phyloP scores from a whole-genome alignment of 30 jellyfish, hydroid and myxozoan genomes.

The Chrysaora quinquecirrha region DNA sequence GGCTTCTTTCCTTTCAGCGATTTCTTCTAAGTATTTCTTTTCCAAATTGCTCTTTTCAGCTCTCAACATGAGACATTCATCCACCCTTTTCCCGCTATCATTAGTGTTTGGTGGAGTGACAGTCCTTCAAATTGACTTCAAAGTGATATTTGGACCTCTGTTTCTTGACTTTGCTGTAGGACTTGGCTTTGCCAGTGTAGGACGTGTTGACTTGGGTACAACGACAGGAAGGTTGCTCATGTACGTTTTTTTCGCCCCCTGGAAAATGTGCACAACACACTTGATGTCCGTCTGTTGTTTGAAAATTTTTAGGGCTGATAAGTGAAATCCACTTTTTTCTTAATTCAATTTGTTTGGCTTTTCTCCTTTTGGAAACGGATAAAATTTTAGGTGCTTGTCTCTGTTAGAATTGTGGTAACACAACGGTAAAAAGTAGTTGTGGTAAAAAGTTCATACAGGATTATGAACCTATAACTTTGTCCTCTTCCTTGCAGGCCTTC shows the following conservation, averaged over 20 bases:
- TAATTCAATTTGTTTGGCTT: not conserved
- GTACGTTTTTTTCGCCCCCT: constrained; percentile 17
- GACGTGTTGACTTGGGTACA: constrained; percentile 32
- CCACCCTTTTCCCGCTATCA: too few species aligned
- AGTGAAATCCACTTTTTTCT: constrained; percentile 44
- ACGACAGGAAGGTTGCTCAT: constrained; percentile 12
- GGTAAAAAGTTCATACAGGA: too few species aligned
- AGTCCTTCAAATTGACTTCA: not conserved
- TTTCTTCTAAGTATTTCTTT: too few species aligned
- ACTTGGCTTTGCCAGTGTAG: not conserved
- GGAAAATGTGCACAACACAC: constrained; percentile 25
- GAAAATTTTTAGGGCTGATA: constrained; percentile 27
- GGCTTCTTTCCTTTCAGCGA: too few species aligned
- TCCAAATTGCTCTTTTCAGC: too few species aligned
- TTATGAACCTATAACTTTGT: too few species aligned
- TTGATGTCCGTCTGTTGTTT: constrained; percentile 1
- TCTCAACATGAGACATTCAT: too few species aligned
- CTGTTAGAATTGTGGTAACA: constrained; percentile 25
- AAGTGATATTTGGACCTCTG: not conserved
- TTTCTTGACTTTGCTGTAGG: not conserved
- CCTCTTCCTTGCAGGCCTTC: too few species aligned
- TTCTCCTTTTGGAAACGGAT: constrained; percentile 19
- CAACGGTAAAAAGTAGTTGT: too few species aligned
- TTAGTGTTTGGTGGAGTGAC: too few species aligned
- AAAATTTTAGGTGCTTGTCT: constrained; percentile 1